A percentile compares a stretch with the other conserved stretches of the same genome.
These are phyloP conservation scores for Leptinotarsa texana DNA, from an alignment of 1,140 invertebrate species.

Conservation along the genomic window DNA sequence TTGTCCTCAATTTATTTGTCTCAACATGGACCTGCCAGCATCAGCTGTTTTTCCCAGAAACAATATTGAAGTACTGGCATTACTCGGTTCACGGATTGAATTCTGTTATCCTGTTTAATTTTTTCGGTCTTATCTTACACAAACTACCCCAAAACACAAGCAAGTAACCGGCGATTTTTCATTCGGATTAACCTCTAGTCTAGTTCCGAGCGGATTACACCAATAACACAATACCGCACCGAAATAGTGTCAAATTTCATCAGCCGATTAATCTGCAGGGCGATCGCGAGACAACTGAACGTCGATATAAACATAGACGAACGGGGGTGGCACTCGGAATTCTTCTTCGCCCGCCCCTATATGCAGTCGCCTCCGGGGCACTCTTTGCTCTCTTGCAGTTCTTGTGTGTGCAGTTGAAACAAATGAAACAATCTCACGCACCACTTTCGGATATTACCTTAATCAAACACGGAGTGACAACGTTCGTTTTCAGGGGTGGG, in stretches of 20 bases:
- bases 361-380: slow-evolving; percentile 23
- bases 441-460: slow-evolving; percentile 50
- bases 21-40: no score
- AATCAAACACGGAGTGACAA: slow-evolving; percentile 48
- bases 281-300: slow-evolving; percentile 32
- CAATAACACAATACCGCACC: slow-evolving; percentile 26
- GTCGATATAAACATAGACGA: slow-evolving; percentile 24
- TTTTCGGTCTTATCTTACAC: background rate
- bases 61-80: no score
- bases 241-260: slow-evolving; percentile 35
- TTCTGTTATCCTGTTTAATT: no score
- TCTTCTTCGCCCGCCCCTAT: slow-evolving; percentile 21
- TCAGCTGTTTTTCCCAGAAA: no score
- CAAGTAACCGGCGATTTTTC: background rate
- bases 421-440: slow-evolving; percentile 53
- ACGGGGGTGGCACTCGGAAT: slow-evolving; percentile 25
- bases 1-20: no score
- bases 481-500: slow-evolving; percentile 25
- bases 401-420: slow-evolving; percentile 35
- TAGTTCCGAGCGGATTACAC: slow-evolving; percentile 24
- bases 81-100: no score
- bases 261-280: slow-evolving; percentile 31
- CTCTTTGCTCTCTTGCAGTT: slow-evolving; percentile 25
- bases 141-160: background rate
- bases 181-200: slow-evolving; percentile 6